Base-by-base conservation (phyloP, 2,888 invertebrate species). In the Cancer borealis region DNA sequence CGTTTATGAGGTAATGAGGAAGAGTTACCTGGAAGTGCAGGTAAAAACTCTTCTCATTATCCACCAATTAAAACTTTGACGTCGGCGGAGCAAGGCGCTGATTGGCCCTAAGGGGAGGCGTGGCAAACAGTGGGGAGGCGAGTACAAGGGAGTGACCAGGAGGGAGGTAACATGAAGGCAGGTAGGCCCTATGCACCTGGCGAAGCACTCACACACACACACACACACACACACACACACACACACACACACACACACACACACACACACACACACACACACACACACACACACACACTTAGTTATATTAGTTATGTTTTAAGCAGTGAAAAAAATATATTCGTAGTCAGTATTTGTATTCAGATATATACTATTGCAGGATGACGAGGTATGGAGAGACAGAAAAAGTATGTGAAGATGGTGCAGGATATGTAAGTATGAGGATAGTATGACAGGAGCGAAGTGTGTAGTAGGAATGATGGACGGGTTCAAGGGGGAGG, bases 41-140 rank as follows among this genome's bases (percentile, higher is more conserved):
- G 49, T 47, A 89, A 54, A 89, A 54, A 89, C 79, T 79, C 79
- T 30, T 46, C 30, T 60, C 60, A 91, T 91, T 39, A 91, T 39
- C 91, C 91, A 60, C 39, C 91, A 91, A 91, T 91, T 91, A 91
- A 91, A 91, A 91, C 91, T 91, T 91, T 60, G 91, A 47, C 45
- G 91, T 91, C 17, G 47, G 91, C 60, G 91, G 54, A 88, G 90
- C 90, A 30, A 17, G 49, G 54, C 49, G 91, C 26, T 91, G 66
- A 66, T 91, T 91, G 91, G 60, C 39, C 30, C 21, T 30, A 30
- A 79, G 79, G 79, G 79, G 79, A 30, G 79, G 79, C 79, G 79
- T 26, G 79, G 79, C 73, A 73, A 5, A 10, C 73, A 26, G 79
- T 5, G 6, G 79, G 30, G 79, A 30, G 30, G 12, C n/a, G 66